Percentiles rank a stretch among this genome's conserved stretches.
These are phyloP conservation scores for Acrobasis repandana DNA, from an alignment of 2,888 invertebrate genomes.

Conservation along the genomic window DNA sequence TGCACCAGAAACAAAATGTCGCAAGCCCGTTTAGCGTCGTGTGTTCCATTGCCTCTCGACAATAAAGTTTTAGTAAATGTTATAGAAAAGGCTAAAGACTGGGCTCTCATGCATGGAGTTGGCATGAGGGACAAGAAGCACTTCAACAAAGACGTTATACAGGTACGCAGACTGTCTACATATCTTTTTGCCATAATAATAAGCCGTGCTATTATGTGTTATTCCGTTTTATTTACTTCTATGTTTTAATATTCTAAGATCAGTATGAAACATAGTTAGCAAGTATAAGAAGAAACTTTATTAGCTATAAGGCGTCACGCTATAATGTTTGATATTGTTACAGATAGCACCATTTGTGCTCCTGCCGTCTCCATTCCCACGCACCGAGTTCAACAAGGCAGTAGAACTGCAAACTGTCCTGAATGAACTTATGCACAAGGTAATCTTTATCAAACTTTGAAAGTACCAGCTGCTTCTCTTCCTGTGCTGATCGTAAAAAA, in stretches of 20 bases:
- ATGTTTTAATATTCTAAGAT: too few relatives aligned
- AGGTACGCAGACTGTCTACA: slow-evolving; percentile 56
- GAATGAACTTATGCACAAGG: slow-evolving; percentile 91
- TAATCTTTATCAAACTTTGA: slow-evolving; percentile 33
- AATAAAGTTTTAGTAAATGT: slow-evolving; percentile 85
- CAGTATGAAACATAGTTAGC: too few relatives aligned
- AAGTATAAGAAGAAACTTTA: too few relatives aligned
- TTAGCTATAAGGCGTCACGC: too few relatives aligned
- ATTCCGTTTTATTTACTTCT: too few relatives aligned
- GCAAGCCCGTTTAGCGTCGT: slow-evolving; percentile 79
- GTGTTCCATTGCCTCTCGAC: slow-evolving; percentile 86
- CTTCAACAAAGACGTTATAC: slow-evolving; percentile 86
- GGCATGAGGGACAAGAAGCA: slow-evolving; percentile 88
- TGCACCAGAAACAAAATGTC: slow-evolving; percentile 51
- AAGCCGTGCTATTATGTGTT: not conserved
- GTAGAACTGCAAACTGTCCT: slow-evolving; percentile 88
- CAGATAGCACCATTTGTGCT: slow-evolving; percentile 91
- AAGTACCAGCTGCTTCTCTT: too few relatives aligned
- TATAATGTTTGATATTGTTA: slow-evolving; percentile 31
- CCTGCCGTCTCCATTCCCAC: slow-evolving; percentile 90
- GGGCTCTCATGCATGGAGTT: slow-evolving; percentile 92
- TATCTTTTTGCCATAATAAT: too few relatives aligned
- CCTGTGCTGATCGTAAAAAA: too few relatives aligned
- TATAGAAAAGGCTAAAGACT: slow-evolving; percentile 90
- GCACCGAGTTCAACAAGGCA: slow-evolving; percentile 88